These are phyloP conservation scores for Sitodiplosis mosellana DNA, from an alignment of 1,140 invertebrate genomes.

Conservation along the genomic window DNA sequence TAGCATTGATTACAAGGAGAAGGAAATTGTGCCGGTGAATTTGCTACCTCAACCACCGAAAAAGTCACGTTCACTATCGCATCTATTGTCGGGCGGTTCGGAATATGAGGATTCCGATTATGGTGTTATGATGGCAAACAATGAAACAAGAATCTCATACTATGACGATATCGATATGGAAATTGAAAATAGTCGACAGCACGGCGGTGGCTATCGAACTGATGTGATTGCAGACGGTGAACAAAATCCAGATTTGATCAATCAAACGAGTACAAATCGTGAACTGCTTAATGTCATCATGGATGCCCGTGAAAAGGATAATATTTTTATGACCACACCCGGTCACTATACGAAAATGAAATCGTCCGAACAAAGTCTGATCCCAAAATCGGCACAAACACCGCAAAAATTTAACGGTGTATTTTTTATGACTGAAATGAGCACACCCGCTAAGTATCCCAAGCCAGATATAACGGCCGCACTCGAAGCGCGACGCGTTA, in stretches of 20 bases:
- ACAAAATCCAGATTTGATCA: constrained; percentile 16
- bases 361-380: constrained; percentile 15
- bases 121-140: constrained; percentile 15
- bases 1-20: constrained; percentile 26
- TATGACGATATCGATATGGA: constrained; percentile 31
- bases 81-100: constrained; percentile 23
- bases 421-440: constrained; percentile 25
- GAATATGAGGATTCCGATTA: constrained; percentile 22
- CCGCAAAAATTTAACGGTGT: constrained; percentile 30
- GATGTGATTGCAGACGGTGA: constrained; percentile 19
- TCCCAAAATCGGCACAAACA: constrained; percentile 9
- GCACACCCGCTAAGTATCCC: constrained; percentile 20
- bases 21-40: constrained; percentile 39
- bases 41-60: constrained; percentile 41
- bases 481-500: constrained; percentile 35
- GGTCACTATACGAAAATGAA: constrained; percentile 19
- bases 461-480: constrained; percentile 30
- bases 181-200: constrained; percentile 26
- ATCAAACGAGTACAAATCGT: constrained; percentile 29
- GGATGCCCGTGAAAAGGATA: constrained; percentile 27
- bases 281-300: constrained; percentile 31
- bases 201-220: constrained; percentile 24
- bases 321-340: constrained; percentile 24
- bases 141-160: constrained; percentile 13
- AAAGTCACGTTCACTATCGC: constrained; percentile 32